Conservation (phyloP, 2,888 invertebrate genomes). For the Sipha maydis region DNA sequence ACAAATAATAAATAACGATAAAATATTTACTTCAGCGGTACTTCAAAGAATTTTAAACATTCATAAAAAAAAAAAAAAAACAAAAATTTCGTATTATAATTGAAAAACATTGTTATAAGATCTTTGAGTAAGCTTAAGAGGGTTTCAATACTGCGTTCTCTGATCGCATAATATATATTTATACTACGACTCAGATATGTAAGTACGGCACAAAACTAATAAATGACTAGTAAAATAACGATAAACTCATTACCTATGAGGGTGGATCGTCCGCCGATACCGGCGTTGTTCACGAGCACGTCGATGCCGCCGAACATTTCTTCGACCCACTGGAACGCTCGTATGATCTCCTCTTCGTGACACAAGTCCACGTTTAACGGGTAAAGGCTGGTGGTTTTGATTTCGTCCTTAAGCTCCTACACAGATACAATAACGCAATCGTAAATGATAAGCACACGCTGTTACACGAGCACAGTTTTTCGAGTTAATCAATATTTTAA, state of each 20-base stretch:
- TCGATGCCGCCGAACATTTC: slow-evolving; percentile 64
- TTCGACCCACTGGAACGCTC: slow-evolving; percentile 65
- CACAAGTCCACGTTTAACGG: slow-evolving; percentile 64
- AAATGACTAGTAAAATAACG: too few species aligned
- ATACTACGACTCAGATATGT: too few species aligned
- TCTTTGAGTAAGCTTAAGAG: too few species aligned
- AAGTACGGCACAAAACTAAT: too few species aligned
- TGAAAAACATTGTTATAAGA: too few species aligned
- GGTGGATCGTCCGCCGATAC: slow-evolving; percentile 64
- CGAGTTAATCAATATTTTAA: background rate
- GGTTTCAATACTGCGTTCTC: too few species aligned
- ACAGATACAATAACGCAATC: background rate
- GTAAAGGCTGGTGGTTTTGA: slow-evolving; percentile 55
- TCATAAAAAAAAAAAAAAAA: too few species aligned
- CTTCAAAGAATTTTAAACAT: too few species aligned
- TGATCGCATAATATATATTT: too few species aligned
- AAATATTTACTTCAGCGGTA: too few species aligned
- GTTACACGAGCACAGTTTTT: background rate
- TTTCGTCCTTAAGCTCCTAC: slow-evolving; percentile 62
- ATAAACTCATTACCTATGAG: slow-evolving; percentile 63
- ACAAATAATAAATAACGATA: too few species aligned
- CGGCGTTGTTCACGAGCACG: slow-evolving; percentile 65
- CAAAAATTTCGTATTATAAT: too few species aligned
- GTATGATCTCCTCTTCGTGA: slow-evolving; percentile 64
- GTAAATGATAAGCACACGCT: background rate